Conservation (phyloP, 2,113 vertebrate species). For the Ciconia maguari region DNA sequence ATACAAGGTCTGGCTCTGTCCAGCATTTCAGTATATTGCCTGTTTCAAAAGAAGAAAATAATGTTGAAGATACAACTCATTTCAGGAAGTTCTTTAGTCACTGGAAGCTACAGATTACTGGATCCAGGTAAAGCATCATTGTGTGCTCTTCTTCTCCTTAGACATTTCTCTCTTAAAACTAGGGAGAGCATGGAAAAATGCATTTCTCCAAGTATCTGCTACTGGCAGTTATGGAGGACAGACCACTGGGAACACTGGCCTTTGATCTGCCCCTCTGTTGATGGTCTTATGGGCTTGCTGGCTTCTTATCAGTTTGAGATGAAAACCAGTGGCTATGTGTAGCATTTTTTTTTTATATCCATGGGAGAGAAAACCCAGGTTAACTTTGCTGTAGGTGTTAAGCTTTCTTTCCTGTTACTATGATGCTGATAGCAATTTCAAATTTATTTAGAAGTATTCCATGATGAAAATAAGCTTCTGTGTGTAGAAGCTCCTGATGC, state of each 20-base stretch:
- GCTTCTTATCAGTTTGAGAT: neutral
- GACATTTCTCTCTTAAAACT: neutral
- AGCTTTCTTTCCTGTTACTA: neutral
- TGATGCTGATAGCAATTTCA: neutral
- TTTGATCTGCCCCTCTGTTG: neutral
- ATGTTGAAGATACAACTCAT: neutral
- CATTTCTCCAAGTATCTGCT: neutral
- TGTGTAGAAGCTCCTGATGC: neutral
- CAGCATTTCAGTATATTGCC: neutral
- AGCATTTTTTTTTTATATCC: neutral
- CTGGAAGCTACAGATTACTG: neutral
- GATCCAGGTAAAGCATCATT: neutral
- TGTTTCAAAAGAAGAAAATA: neutral
- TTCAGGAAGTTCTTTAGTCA: neutral
- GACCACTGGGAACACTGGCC: neutral
- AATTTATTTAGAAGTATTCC: neutral
- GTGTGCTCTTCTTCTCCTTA: neutral
- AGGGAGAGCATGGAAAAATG: neutral
- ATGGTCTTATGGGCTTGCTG: neutral
- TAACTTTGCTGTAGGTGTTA: neutral
- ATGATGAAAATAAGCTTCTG: neutral
- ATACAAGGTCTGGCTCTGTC: neutral
- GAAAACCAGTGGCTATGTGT: neutral
- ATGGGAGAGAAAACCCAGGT: neutral
- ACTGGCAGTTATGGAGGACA: neutral